Evolutionary conservation across 1,140 invertebrate genomes (phyloP).

Genomic region (Euborellia annulipes): DNA sequence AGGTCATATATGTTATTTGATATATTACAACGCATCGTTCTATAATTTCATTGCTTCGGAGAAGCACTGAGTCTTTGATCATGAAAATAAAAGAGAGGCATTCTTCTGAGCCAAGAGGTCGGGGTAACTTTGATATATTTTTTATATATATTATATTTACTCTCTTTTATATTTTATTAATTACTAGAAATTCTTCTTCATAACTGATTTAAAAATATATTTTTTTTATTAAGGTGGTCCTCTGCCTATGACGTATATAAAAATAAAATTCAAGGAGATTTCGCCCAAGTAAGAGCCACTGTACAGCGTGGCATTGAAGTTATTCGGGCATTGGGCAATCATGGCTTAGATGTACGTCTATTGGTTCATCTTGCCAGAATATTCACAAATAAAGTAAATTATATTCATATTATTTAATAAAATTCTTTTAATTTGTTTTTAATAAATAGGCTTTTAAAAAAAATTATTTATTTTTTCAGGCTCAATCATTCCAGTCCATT

Average conservation of each 20-base stretch:
- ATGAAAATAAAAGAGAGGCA: too few relatives aligned
- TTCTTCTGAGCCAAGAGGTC: too few relatives aligned
- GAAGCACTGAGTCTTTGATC: too few relatives aligned
- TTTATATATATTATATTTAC: too few relatives aligned
- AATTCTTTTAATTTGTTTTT: background rate
- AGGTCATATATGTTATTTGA: too few relatives aligned
- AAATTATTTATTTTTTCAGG: conserved; percentile 13
- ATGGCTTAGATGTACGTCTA: conserved; percentile 58
- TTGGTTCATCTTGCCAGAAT: conserved; percentile 55
- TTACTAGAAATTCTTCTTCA: background rate
- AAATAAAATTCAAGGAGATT: conserved; percentile 30
- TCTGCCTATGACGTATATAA: conserved; percentile 44
- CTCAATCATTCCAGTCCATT: too few relatives aligned
- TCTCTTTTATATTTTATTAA: too few relatives aligned
- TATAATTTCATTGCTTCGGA: too few relatives aligned
- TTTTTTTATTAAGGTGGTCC: conserved; percentile 23
- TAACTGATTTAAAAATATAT: conserved; percentile 6
- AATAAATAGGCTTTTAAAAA: too few relatives aligned
- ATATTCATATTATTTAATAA: background rate
- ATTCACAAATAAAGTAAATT: conserved; percentile 36
- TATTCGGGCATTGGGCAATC: conserved; percentile 59
- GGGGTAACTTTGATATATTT: too few relatives aligned
- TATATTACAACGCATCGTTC: too few relatives aligned
- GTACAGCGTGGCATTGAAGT: conserved; percentile 67
- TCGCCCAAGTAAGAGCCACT: conserved; percentile 49